These are phyloP conservation scores for Drosophila nannoptera DNA, from an alignment of 1,140 invertebrate genomes.

Conservation along the genomic window DNA sequence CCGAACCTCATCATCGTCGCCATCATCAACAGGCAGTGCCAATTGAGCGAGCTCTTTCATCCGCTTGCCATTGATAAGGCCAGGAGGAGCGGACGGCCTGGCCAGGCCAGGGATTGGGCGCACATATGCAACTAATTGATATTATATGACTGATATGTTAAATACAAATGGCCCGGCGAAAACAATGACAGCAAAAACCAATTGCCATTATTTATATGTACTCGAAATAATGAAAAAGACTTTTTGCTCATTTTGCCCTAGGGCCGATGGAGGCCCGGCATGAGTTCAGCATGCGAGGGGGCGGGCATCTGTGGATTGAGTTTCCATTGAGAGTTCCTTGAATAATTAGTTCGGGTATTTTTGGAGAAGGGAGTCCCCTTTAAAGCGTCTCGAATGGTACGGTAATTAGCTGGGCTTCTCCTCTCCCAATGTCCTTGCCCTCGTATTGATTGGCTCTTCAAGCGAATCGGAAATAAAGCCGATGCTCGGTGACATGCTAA, in stretches of 20 bases:
- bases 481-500: neutral
- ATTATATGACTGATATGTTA: slow-evolving; percentile 76
- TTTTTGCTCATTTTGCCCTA: neutral
- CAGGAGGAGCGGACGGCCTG: slow-evolving; percentile 29
- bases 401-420: neutral
- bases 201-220: slow-evolving; percentile 53
- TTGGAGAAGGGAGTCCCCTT: neutral
- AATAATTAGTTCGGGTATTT: no score
- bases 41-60: slow-evolving; percentile 57
- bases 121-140: slow-evolving; percentile 75
- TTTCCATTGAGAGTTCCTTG: no score
- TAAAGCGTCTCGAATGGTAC: neutral
- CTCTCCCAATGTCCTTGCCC: neutral
- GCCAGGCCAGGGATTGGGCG: slow-evolving; percentile 20
- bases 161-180: slow-evolving; percentile 56
- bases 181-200: slow-evolving; percentile 28
- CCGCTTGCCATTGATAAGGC: slow-evolving; percentile 49
- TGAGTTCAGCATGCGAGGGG: neutral
- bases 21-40: slow-evolving; percentile 59
- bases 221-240: slow-evolving; percentile 33
- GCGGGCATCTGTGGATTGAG: neutral
- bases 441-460: neutral
- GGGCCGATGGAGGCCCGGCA: slow-evolving; percentile 27
- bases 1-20: slow-evolving; percentile 15
- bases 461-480: neutral